Evolutionary conservation across 1,140 invertebrate genomes (phyloP), one percentile per base, ranked within the genome.

Genomic region (Drosophila neocordata): DNA sequence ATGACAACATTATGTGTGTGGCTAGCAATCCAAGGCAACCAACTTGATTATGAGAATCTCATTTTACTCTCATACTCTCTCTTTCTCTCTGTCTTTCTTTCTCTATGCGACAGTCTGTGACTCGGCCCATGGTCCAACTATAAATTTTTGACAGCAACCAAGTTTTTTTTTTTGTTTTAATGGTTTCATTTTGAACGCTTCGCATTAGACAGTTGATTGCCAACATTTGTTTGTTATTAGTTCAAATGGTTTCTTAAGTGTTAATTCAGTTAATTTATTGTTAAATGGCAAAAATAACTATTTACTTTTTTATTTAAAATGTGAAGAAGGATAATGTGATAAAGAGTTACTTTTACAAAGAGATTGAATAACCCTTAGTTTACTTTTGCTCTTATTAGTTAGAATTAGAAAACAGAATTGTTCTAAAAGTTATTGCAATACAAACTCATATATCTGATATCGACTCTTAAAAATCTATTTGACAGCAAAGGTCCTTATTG

Each of bases 1-100:
- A 82, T 76, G 83, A 79, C 79, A 79, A 72, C 79, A 83, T 79
- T 79, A 82, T 79, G 67, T 64, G 66, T 79, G 65, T 64, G 66
- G 41, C 62, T 64, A 38, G 18, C 53, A 65, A 59, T 64, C 24
- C 76, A 48, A 48, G 41, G 41, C 41, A 48, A 18, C 15, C 41
- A 48, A 48, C 41, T 20, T 48, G 41, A 48, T 48, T 48, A 48
- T 48, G 59, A 41, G 20, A 44, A 59, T 38, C n/a, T 31, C n/a
- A 31, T 20, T 27, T 22, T 15, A 37, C 15, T 24, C 15, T 1
- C 12, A 7, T 1, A 7, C 11, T 20, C 48, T 51, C 22, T 44
- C 11, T 20, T 1, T 7, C 31, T 24, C 57, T 18, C 18, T 37
- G 1, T 15, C 48, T 27, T 15, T 72, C 44, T 38, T 31, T 51